Evolutionary conservation across 1,140 invertebrate genomes (phyloP), one percentile per base, ranked within the genome.

Genomic region (Asobara japonica): DNA sequence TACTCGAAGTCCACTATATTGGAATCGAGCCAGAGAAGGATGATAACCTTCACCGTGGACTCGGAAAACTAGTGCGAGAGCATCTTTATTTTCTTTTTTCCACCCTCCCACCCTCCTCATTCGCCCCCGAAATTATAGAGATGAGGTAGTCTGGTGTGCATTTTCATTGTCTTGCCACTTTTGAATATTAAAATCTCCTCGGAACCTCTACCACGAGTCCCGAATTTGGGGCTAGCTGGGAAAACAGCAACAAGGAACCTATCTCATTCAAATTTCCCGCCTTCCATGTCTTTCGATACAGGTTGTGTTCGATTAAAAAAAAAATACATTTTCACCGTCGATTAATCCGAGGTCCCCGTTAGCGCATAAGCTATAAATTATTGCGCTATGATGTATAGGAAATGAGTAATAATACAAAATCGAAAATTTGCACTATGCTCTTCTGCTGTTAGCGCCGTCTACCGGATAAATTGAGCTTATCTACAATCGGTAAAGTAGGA

Each of bases 11-110:
- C 64, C 45, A n/a, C 36, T n/a, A 41, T n/a, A n/a, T 41, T 65
- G 64, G 64, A 65, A 65, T 38, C 64, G 22, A 25, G 64, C 64
- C 64, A 65, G 64, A 38, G 64, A 65, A 36, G 33, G 64, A 65
- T 65, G 64, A 38, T 65, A 65, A 65, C 64, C 64, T 65, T 65
- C 64, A 65, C 64, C 64, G 33, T 16, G 8, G 45, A 51, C 31
- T 16, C 3, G 18, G 20, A 20, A 51, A 51, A 51, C n/a, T 18
- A 51, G 16, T 16, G n/a, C 3, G 4, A 51, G 18, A 51, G 45
- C 45, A 51, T 51, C 45, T 51, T 38, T n/a, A 38, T 38, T 38
- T 38, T 38, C n/a, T 13, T 51, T 51, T 51, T 18, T 16, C 20
- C n/a, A 5, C n/a, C 20, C 20, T 51, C 20, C n/a, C n/a, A n/a